Percentiles rank a stretch among this genome's conserved stretches.
Evolutionary conservation across 2,113 vertebrate species (phyloP).

Genomic region (Rhizomys pruinosus): DNA sequence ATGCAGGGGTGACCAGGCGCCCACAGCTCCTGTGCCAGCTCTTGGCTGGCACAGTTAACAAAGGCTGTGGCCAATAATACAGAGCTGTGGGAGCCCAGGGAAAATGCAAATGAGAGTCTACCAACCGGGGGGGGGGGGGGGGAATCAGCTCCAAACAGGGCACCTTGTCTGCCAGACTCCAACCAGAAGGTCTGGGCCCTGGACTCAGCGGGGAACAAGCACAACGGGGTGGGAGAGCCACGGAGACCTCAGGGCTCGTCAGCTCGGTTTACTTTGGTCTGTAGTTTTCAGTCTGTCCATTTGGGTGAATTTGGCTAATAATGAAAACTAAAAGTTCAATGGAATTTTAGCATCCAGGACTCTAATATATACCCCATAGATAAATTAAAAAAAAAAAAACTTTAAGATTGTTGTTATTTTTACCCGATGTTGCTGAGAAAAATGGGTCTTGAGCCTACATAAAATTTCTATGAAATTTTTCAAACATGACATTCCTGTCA

Average conservation of each 20-base stretch:
- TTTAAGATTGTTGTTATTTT: no score
- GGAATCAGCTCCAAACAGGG: not conserved
- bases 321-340: not conserved
- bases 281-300: not conserved
- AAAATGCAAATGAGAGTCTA: slow-evolving; percentile 76
- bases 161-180: not conserved
- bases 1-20: not conserved
- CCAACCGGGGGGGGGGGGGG: slow-evolving; percentile 63
- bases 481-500: no score
- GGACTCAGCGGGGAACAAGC: not conserved
- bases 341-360: not conserved
- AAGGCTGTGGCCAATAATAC: slow-evolving; percentile 67
- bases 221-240: no score
- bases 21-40: not conserved
- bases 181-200: not conserved
- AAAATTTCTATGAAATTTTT: no score
- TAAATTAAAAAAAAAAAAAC: no score
- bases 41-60: slow-evolving; percentile 15
- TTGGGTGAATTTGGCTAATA: not conserved
- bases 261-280: not conserved
- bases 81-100: slow-evolving; percentile 43
- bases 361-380: not conserved
- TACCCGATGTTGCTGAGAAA: no score
- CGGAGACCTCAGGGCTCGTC: no score
- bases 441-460: no score